Evolutionary conservation across 2,888 invertebrate genomes (phyloP).

Genomic region (Aspidiotus rigidus): DNA sequence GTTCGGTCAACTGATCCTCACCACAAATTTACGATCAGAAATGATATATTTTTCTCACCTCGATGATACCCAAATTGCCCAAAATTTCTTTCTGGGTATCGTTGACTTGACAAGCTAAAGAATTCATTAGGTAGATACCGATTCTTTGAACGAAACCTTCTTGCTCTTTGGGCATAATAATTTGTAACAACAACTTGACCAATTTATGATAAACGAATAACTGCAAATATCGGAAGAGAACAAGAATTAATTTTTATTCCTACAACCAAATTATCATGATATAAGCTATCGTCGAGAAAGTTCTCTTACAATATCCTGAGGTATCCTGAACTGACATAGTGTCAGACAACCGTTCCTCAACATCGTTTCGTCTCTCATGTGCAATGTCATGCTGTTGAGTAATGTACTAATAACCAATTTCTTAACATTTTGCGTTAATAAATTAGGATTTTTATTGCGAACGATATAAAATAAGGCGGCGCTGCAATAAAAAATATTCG

Average conservation of each 20-base stretch:
- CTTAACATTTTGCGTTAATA: slow-evolving; percentile 50
- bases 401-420: slow-evolving; percentile 70
- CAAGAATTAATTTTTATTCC: not conserved
- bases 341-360: slow-evolving; percentile 93
- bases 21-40: not conserved
- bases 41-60: slow-evolving; percentile 48
- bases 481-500: slow-evolving; percentile 46
- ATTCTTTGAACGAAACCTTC: slow-evolving; percentile 90
- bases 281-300: not conserved
- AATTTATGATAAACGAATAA: slow-evolving; percentile 81
- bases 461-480: slow-evolving; percentile 92
- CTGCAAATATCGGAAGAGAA: slow-evolving; percentile 46
- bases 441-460: slow-evolving; percentile 60
- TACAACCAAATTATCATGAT: slow-evolving; percentile 7
- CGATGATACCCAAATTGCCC: slow-evolving; percentile 79
- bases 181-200: slow-evolving; percentile 70
- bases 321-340: slow-evolving; percentile 85
- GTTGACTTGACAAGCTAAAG: slow-evolving; percentile 92
- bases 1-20: not conserved
- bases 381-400: slow-evolving; percentile 79
- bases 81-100: slow-evolving; percentile 83
- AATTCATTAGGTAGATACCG: slow-evolving; percentile 88
- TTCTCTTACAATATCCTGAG: slow-evolving; percentile 75
- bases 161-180: slow-evolving; percentile 69
- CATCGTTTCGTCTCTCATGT: slow-evolving; percentile 81